Percentiles rank a stretch among this genome's conserved stretches.
Evolutionary conservation across 1,140 invertebrate genomes (phyloP).

Genomic region (Trichonephila clavipes): DNA sequence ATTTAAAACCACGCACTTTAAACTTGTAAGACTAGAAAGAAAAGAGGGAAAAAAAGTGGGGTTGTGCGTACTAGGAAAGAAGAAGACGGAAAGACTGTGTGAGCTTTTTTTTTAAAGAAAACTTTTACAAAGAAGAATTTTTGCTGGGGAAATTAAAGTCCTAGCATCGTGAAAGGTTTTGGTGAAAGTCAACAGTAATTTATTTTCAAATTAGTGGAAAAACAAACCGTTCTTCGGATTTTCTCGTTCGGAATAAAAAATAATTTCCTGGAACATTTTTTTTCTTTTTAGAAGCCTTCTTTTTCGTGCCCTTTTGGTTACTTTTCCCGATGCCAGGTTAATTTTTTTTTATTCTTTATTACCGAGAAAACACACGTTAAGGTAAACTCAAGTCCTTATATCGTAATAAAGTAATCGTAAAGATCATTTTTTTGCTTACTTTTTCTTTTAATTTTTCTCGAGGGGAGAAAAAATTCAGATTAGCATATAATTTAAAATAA

Average conservation of each 20-base stretch:
- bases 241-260: slow-evolving; percentile 50
- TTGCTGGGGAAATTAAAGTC: slow-evolving; percentile 64
- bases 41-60: neutral
- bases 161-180: slow-evolving; percentile 15
- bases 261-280: neutral
- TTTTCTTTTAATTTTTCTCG: neutral
- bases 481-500: slow-evolving; percentile 37
- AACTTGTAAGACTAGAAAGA: neutral
- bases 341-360: slow-evolving; percentile 27
- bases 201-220: slow-evolving; percentile 72
- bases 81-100: neutral
- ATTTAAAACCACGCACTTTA: slow-evolving; percentile 62
- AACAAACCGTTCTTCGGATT: slow-evolving; percentile 57
- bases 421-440: neutral
- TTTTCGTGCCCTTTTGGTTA: slow-evolving; percentile 37
- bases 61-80: neutral
- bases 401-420: slow-evolving; percentile 39
- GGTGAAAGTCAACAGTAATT: slow-evolving; percentile 72
- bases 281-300: slow-evolving; percentile 12
- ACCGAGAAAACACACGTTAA: neutral
- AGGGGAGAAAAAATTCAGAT: neutral
- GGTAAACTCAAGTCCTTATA: slow-evolving; percentile 31
- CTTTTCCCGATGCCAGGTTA: slow-evolving; percentile 18
- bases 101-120: slow-evolving; percentile 6
- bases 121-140: slow-evolving; percentile 49